A percentile compares a stretch with the other conserved stretches of the same genome.
Conservation (phyloP, 2,113 vertebrate species). For the Lophius piscatorius region DNA sequence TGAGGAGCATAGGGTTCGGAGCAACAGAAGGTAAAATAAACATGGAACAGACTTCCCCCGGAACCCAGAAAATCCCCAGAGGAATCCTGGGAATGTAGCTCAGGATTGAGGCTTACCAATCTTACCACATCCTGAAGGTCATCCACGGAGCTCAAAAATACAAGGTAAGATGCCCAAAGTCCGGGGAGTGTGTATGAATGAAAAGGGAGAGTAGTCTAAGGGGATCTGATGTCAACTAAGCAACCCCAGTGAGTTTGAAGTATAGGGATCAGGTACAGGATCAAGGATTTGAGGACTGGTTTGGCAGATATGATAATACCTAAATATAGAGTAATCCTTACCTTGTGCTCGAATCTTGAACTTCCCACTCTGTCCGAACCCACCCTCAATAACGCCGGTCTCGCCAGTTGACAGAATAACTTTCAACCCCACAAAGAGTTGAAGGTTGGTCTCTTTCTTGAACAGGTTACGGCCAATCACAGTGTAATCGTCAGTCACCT, state of each 20-base stretch:
- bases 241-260: background rate
- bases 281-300: no score
- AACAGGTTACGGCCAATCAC: conserved; percentile 95
- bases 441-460: conserved; percentile 98
- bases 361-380: conserved; percentile 97
- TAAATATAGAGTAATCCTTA: conserved; percentile 60
- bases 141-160: conserved; percentile 28
- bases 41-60: conserved; percentile 75
- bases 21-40: conserved; percentile 82
- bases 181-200: conserved; percentile 8
- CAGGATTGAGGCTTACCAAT: conserved; percentile 62
- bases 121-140: conserved; percentile 77
- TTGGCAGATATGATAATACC: no score
- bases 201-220: background rate
- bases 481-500: conserved; percentile 92
- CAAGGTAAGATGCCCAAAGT: conserved; percentile 7
- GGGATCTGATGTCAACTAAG: conserved; percentile 1
- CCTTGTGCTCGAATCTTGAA: conserved; percentile 92
- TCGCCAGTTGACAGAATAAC: conserved; percentile 93
- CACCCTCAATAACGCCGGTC: conserved; percentile 88
- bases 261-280: no score
- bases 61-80: conserved; percentile 71
- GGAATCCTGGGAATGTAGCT: conserved; percentile 76
- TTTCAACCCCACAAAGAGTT: conserved; percentile 93
- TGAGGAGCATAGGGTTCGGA: conserved; percentile 67